Percentiles rank a stretch among this genome's conserved stretches.
phyloP scores from a whole-genome alignment of 2,113 vertebrate species.

The Scolopax mira region DNA sequence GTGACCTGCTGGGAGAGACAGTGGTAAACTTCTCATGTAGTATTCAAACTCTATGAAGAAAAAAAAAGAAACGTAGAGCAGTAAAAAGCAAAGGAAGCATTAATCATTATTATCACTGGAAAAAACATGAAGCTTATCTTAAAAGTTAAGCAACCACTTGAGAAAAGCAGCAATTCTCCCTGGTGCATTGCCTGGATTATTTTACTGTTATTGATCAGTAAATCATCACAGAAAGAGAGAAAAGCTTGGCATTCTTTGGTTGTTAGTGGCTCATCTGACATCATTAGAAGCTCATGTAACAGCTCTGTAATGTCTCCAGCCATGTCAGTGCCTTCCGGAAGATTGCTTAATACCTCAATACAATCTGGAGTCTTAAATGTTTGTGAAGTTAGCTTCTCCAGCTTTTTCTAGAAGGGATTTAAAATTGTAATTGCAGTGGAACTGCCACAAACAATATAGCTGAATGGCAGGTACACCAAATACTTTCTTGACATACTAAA shows the following conservation, averaged over 20 bases:
- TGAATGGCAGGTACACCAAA: not conserved
- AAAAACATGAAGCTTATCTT: conserved; percentile 6
- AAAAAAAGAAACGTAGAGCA: not conserved
- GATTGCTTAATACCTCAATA: not conserved
- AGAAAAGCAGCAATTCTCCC: not conserved
- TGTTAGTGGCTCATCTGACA: not conserved
- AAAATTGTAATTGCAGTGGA: not conserved
- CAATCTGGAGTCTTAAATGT: not conserved
- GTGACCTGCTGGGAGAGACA: not conserved
- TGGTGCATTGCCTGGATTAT: not conserved
- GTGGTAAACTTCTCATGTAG: not conserved
- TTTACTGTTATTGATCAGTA: not conserved
- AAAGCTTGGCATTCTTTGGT: not conserved
- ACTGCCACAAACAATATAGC: not conserved
- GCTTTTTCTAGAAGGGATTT: not conserved
- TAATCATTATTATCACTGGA: not conserved
- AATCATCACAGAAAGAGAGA: not conserved
- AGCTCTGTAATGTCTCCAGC: not conserved
- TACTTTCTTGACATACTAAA: not conserved
- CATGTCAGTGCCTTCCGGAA: not conserved
- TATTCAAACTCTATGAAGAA: not conserved
- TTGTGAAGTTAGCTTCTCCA: not conserved
- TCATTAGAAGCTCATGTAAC: not conserved
- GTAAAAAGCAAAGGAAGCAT: not conserved
- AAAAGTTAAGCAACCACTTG: conserved; percentile 2